Evolutionary conservation across 2,797 vertebrate species (phyloP).

Genomic region (Melopsittacus undulatus): DNA sequence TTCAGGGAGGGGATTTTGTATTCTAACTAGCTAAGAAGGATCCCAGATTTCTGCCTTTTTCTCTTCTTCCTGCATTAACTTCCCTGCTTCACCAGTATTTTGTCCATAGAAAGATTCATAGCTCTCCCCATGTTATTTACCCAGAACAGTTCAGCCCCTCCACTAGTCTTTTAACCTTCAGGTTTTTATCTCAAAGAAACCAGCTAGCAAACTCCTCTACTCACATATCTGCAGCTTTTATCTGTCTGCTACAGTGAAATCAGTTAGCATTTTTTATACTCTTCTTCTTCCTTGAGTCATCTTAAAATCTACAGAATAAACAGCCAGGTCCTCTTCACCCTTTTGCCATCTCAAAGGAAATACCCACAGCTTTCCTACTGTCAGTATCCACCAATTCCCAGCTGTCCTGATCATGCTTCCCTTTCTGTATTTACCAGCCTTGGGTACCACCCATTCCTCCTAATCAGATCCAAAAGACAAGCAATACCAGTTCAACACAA

Average conservation of each 20-base stretch:
- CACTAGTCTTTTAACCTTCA: background rate
- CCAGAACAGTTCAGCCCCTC: background rate
- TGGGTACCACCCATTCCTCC: background rate
- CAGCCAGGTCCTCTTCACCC: background rate
- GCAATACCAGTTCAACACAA: background rate
- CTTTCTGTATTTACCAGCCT: background rate
- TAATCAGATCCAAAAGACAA: background rate
- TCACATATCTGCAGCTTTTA: background rate
- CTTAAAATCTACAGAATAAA: background rate
- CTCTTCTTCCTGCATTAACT: background rate
- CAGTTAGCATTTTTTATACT: background rate
- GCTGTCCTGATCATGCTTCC: background rate
- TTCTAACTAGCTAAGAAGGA: background rate
- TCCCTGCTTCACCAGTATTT: background rate
- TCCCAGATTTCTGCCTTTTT: background rate
- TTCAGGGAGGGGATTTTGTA: background rate
- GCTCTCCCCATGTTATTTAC: background rate
- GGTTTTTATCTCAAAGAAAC: constrained; percentile 25
- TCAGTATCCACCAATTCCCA: background rate
- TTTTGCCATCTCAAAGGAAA: background rate
- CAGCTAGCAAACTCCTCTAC: background rate
- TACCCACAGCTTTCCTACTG: background rate
- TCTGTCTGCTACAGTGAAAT: background rate
- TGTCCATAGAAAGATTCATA: background rate
- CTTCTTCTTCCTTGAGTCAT: background rate